Percentiles rank a stretch among this genome's conserved stretches.
phyloP scores from a whole-genome alignment of 1,140 invertebrate species.

The Calliphora vicina region DNA sequence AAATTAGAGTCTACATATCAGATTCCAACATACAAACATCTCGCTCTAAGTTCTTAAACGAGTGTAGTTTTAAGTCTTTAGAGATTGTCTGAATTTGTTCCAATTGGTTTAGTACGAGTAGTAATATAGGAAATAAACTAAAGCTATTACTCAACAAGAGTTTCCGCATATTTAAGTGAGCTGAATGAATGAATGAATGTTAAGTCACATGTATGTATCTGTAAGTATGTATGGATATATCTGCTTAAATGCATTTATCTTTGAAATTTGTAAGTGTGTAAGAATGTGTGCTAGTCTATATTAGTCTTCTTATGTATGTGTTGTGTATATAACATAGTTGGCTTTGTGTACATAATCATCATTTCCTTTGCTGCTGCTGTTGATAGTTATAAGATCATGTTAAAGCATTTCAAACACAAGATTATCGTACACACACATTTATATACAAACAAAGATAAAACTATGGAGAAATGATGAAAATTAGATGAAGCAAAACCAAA shows the following conservation, averaged over 20 bases:
- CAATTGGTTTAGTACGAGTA: background rate
- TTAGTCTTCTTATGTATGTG: background rate
- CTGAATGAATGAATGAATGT: background rate
- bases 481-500: no score
- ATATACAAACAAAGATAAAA: background rate
- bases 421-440: background rate
- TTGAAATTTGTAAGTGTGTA: background rate
- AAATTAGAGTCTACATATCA: no score
- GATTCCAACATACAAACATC: no score
- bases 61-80: background rate
- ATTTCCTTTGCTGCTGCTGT: background rate
- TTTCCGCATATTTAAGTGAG: constrained; percentile 11
- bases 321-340: background rate
- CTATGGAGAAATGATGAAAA: no score
- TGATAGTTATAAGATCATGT: background rate
- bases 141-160: constrained; percentile 7
- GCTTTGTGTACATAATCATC: background rate
- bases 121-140: background rate
- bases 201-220: background rate
- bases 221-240: no score
- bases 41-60: no score
- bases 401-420: background rate
- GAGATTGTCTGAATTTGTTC: background rate
- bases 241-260: background rate
- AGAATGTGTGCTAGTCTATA: background rate